Base-by-base conservation (phyloP, 2,888 invertebrate species). In the Timandra comae region DNA sequence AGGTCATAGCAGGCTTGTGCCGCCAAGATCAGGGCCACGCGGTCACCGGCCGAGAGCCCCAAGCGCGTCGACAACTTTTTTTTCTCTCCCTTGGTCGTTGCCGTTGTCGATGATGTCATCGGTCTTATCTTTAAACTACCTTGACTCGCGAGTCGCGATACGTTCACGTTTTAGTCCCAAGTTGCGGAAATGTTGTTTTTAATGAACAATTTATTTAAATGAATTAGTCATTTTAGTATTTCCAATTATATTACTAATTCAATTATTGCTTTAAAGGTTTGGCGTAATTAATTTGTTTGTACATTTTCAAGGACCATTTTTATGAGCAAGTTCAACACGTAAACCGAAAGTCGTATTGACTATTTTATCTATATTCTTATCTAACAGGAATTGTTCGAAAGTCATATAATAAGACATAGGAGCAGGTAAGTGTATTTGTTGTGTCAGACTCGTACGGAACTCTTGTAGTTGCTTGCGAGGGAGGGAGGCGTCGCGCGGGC, bases 401-500 rank as follows among this genome's bases (percentile, higher is more conserved):
- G 42, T 50, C 49, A 30, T 35, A 46, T 57, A 64, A 60, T 66
- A 8, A 22, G 22, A 9, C 22, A 22, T 4, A 9, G n/a, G n/a
- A 16, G 11, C 38, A 16, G 26, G 36, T 49, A 56, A 67, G 64
- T 66, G 56, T 70, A 65, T 71, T 73, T 73, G 67, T 61, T 62
- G 65, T 61, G 63, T 59, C 63, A 63, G 66, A 69, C 70, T 71
- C 63, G 68, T 58, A 36, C 41, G 36, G 41, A 37, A 42, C 58
- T 64, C 64, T 64, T 57, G 60, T 51, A 50, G 52, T 60, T 55
- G 63, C 62, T 34, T 30, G 24, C 33, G 35, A 38, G 41, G 44
- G 63, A 61, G 74, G 71, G 69, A 62, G 64, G 67, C 68, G 77
- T 67, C 81, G 81, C 79, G 80, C 82, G 80, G 81, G 81, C 80